Evolutionary conservation across 2,113 vertebrate genomes (phyloP).

Genomic region (Excalfactoria chinensis): DNA sequence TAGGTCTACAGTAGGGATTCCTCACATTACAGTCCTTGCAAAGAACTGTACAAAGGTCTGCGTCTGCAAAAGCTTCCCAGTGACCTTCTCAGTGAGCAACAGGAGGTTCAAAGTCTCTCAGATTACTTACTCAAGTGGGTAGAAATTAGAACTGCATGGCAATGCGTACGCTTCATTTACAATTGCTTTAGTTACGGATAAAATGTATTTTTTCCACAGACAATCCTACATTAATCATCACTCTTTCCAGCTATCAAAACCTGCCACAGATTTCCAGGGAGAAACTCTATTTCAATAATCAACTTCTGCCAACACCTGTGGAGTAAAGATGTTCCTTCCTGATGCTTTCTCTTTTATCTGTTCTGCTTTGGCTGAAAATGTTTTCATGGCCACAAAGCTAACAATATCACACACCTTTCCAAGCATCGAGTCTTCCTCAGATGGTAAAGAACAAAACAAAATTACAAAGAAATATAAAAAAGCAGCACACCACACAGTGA

Average conservation of each 20-base stretch:
- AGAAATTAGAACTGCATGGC: background rate
- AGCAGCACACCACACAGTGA: background rate
- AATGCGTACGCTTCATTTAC: background rate
- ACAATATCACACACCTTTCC: slow-evolving; percentile 1
- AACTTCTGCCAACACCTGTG: background rate
- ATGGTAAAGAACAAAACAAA: background rate
- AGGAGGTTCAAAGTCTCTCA: background rate
- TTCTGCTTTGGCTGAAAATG: background rate
- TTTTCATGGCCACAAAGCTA: slow-evolving; percentile 7
- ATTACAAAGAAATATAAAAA: background rate
- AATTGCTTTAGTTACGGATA: slow-evolving; percentile 5
- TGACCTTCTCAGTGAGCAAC: background rate
- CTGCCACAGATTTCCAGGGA: background rate
- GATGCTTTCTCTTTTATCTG: background rate
- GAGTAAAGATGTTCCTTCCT: background rate
- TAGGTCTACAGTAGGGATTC: background rate
- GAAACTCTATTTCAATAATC: background rate
- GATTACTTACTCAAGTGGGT: background rate
- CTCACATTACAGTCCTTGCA: background rate
- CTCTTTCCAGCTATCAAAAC: slow-evolving; percentile 3
- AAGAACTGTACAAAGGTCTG: background rate
- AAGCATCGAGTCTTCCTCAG: background rate
- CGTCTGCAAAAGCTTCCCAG: background rate
- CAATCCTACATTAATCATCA: background rate
- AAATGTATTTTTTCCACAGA: background rate